A percentile compares a stretch with the other conserved stretches of the same genome.
These are phyloP conservation scores for Ganaspis brasiliensis DNA, from an alignment of 2,888 invertebrate species.

Conservation along the genomic window DNA sequence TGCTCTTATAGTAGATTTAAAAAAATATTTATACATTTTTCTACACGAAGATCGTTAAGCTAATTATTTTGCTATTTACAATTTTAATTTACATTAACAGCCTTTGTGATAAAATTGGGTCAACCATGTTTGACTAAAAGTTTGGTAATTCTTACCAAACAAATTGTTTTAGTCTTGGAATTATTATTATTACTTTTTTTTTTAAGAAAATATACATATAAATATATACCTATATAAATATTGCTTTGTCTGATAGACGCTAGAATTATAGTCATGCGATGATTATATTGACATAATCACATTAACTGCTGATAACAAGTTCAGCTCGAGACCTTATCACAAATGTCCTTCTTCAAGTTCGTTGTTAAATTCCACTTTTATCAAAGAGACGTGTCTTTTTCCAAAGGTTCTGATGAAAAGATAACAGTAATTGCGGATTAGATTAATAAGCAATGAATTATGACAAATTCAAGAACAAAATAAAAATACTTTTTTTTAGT, in stretches of 20 bases:
- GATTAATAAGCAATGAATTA: no score
- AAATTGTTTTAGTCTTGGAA: background rate
- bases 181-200: no score
- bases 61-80: background rate
- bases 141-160: background rate
- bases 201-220: no score
- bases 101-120: background rate
- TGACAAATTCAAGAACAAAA: no score
- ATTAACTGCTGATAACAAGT: conserved; percentile 28
- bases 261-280: conserved; percentile 24
- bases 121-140: background rate
- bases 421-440: no score
- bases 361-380: background rate
- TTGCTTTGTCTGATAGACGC: background rate
- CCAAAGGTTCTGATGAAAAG: conserved; percentile 56
- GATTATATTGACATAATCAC: conserved; percentile 20
- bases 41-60: background rate
- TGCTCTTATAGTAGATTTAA: background rate
- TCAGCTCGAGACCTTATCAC: conserved; percentile 36
- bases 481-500: background rate
- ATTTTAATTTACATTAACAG: conserved; percentile 17
- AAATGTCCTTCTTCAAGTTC: conserved; percentile 5
- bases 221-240: no score
- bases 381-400: conserved; percentile 60
- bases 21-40: conserved; percentile 16